Evolutionary conservation across 64 coral and sea anemone genomes (phyloP).

Genomic region (Orbicella faveolata): DNA sequence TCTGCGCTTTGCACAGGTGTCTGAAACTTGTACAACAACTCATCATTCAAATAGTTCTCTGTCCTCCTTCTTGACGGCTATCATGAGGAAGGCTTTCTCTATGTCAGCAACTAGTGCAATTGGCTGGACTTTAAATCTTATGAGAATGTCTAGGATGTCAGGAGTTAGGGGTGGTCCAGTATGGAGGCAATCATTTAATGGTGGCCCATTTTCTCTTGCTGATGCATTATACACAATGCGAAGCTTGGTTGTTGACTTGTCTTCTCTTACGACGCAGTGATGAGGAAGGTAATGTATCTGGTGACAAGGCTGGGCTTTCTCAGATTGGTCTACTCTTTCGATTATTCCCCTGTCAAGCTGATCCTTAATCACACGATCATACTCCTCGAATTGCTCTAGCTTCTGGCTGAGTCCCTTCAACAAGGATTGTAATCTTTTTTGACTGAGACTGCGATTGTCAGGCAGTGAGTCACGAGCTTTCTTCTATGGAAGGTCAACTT

Average conservation of each 20-base stretch:
- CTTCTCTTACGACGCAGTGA: not conserved
- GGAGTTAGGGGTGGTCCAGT: constrained; percentile 18
- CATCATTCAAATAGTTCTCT: too few species aligned
- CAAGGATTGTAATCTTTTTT: not conserved
- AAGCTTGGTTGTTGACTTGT: constrained; percentile 34
- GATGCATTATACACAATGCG: constrained; percentile 29
- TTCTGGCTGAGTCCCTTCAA: not conserved
- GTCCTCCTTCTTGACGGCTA: not conserved
- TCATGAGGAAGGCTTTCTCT: constrained; percentile 21
- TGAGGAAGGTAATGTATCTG: constrained; percentile 11
- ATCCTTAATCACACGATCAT: constrained; percentile 20
- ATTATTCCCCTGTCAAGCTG: constrained; percentile 13
- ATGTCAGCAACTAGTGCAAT: constrained; percentile 4
- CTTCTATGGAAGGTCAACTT: not conserved
- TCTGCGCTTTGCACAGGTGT: too few species aligned
- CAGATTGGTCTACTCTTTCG: constrained; percentile 12
- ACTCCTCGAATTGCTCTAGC: not conserved
- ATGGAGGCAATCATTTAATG: constrained; percentile 41
- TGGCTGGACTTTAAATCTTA: constrained; percentile 39
- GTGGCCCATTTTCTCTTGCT: not conserved
- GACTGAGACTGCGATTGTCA: constrained; percentile 44
- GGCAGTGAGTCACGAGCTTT: constrained; percentile 22
- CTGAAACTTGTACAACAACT: too few species aligned
- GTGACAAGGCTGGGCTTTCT: not conserved
- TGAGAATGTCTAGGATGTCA: constrained; percentile 35